A percentile compares a stretch with the other conserved stretches of the same genome.
Evolutionary conservation across 2,113 vertebrate genomes (phyloP).

Genomic region (Ceuthmochares aereus): DNA sequence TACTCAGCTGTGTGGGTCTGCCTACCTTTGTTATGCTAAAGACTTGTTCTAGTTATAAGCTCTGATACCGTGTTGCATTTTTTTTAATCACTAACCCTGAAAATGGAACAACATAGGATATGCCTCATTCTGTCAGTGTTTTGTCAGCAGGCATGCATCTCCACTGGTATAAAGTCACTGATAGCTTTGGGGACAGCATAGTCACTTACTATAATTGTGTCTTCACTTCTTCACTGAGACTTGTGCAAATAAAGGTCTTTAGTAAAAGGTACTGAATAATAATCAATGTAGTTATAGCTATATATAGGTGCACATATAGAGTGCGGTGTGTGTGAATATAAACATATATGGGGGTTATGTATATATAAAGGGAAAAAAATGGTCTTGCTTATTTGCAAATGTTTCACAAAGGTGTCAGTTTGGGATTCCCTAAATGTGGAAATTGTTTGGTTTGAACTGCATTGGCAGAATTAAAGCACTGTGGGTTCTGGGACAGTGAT

Average conservation of each 20-base stretch:
- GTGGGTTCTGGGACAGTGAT: background rate
- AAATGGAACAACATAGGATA: background rate
- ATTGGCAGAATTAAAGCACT: background rate
- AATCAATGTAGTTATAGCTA: background rate
- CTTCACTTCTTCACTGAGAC: background rate
- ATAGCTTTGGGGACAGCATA: background rate
- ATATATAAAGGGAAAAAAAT: background rate
- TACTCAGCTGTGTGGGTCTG: background rate
- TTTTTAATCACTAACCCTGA: background rate
- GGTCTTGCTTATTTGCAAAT: background rate
- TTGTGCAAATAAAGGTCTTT: background rate
- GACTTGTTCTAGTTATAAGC: background rate
- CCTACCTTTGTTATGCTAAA: background rate
- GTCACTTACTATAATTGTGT: background rate
- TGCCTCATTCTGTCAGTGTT: background rate
- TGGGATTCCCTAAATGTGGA: background rate
- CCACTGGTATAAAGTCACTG: background rate
- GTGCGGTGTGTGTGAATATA: accelerated
- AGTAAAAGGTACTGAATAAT: background rate
- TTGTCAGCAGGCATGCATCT: background rate
- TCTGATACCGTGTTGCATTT: background rate
- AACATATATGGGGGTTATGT: background rate
- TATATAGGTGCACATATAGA: background rate
- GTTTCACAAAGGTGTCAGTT: background rate
- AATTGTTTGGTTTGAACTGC: background rate